phyloP scores from a whole-genome alignment of 1,140 invertebrate species.

The Aphelinus certus region DNA sequence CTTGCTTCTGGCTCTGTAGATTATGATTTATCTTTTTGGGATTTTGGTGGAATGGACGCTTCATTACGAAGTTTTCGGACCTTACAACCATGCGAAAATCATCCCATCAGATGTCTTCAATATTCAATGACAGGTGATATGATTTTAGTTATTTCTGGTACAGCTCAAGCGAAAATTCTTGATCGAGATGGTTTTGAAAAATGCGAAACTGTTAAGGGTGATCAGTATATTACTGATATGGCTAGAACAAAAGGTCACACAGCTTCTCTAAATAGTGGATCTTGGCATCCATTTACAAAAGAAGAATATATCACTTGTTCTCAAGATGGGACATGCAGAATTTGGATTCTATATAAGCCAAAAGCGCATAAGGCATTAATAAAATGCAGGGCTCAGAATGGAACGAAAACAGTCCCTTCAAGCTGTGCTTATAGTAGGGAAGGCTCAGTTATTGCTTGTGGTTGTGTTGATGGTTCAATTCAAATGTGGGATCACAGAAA shows the following conservation, averaged over 20 bases:
- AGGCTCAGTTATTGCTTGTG: constrained; percentile 88
- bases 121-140: constrained; percentile 95
- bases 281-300: constrained; percentile 91
- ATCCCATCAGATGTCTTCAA: constrained; percentile 89
- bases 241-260: constrained; percentile 95
- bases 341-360: constrained; percentile 87
- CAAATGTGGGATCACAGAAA: constrained; percentile 97
- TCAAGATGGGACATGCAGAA: constrained; percentile 89
- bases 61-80: constrained; percentile 91
- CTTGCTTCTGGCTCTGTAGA: constrained; percentile 93
- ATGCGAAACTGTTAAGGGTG: constrained; percentile 94
- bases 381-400: constrained; percentile 88
- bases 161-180: constrained; percentile 90
- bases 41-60: constrained; percentile 97
- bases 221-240: constrained; percentile 97
- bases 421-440: constrained; percentile 87
- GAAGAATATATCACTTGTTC: constrained; percentile 96
- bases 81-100: constrained; percentile 92
- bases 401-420: constrained; percentile 89
- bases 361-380: constrained; percentile 86
- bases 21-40: constrained; percentile 97
- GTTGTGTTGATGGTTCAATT: constrained; percentile 94
- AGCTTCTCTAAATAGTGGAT: constrained; percentile 88
- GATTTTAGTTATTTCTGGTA: constrained; percentile 93
- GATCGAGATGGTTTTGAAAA: constrained; percentile 97